These are phyloP conservation scores for Hemaris fuciformis DNA, from an alignment of 2,888 invertebrate genomes.

Conservation along the genomic window DNA sequence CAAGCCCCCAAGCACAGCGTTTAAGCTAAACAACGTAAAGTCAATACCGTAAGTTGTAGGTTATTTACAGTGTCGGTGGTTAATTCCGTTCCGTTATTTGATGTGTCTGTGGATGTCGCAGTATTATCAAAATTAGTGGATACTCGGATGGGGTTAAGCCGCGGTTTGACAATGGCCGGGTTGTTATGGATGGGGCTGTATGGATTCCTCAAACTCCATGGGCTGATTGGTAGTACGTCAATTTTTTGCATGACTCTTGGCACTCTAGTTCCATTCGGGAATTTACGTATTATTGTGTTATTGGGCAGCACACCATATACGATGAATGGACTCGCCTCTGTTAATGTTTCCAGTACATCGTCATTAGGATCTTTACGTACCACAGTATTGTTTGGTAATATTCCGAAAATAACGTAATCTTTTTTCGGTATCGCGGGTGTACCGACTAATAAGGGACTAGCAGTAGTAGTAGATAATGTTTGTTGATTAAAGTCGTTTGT, in stretches of 20 bases:
- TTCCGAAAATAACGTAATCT: conserved; percentile 88
- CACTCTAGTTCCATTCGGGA: conserved; percentile 89
- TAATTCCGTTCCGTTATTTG: conserved; percentile 82
- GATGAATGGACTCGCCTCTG: conserved; percentile 86
- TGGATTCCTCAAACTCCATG: conserved; percentile 82
- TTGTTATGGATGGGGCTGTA: conserved; percentile 82
- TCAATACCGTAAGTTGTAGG: conserved; percentile 78
- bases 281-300: conserved; percentile 89
- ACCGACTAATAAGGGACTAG: conserved; percentile 42
- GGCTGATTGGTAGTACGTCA: conserved; percentile 83
- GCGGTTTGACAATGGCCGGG: conserved; percentile 80
- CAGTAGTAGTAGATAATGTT: conserved; percentile 47
- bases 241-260: conserved; percentile 84
- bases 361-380: conserved; percentile 87
- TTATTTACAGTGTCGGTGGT: conserved; percentile 81
- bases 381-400: conserved; percentile 89
- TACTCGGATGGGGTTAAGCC: conserved; percentile 82
- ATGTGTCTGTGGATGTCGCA: conserved; percentile 80
- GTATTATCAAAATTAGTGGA: conserved; percentile 86
- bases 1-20: conserved; percentile 69
- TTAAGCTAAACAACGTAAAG: conserved; percentile 77
- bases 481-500: conserved; percentile 39
- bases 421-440: conserved; percentile 75
- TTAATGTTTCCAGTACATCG: conserved; percentile 84
- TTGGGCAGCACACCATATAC: conserved; percentile 89